A percentile compares a stretch with the other conserved stretches of the same genome.
Evolutionary conservation across 2,113 vertebrate genomes (phyloP).

Genomic region (Antigone vipio): DNA sequence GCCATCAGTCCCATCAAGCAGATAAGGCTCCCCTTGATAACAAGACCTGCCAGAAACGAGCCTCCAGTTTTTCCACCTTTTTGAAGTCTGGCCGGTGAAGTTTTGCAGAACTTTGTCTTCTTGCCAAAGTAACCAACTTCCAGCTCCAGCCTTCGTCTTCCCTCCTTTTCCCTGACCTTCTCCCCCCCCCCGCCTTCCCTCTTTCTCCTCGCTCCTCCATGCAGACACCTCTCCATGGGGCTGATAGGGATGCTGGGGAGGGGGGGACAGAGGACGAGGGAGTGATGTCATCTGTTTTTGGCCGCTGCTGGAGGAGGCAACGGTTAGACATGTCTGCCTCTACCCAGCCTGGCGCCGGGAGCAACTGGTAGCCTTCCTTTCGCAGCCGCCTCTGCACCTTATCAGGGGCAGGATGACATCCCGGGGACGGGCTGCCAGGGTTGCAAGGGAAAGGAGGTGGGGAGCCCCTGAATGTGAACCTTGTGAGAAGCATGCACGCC

Average conservation of each 20-base stretch:
- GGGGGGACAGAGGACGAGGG: background rate
- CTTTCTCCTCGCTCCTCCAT: background rate
- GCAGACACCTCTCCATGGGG: background rate
- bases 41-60: slow-evolving; percentile 19
- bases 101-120: slow-evolving; percentile 54
- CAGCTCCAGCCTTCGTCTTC: slow-evolving; percentile 12
- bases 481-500: background rate
- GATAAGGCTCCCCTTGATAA: slow-evolving; percentile 49
- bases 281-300: slow-evolving; percentile 63
- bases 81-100: slow-evolving; percentile 63
- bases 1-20: slow-evolving; percentile 6
- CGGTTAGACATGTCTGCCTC: slow-evolving; percentile 9
- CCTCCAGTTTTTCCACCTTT: slow-evolving; percentile 46
- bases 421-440: background rate
- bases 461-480: background rate
- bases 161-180: background rate
- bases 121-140: slow-evolving; percentile 72
- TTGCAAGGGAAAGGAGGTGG: background rate
- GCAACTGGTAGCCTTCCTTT: slow-evolving; percentile 42
- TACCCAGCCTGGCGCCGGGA: slow-evolving; percentile 60
- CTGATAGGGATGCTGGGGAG: background rate
- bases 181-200: background rate
- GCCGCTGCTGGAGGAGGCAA: background rate
- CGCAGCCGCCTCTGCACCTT: slow-evolving; percentile 14
- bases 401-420: slow-evolving; percentile 56